Evolutionary conservation across 2,888 invertebrate species (phyloP).

Genomic region (Lottia scabra): DNA sequence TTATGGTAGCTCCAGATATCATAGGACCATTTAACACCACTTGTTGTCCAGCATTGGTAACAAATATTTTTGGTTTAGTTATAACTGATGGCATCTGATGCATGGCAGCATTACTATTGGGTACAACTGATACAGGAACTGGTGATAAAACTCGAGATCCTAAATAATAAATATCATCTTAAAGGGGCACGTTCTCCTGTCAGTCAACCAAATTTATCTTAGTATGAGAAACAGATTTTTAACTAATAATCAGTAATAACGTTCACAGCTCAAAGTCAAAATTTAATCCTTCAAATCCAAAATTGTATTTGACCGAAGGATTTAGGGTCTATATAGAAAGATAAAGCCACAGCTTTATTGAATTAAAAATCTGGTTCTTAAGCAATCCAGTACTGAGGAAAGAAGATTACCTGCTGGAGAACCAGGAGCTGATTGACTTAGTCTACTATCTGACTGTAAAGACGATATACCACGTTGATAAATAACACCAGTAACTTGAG

Average conservation of each 20-base stretch:
- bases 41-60: constrained; percentile 48
- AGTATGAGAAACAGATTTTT: too few relatives aligned
- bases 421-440: constrained; percentile 77
- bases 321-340: too few relatives aligned
- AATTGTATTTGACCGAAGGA: too few relatives aligned
- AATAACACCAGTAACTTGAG: constrained; percentile 9
- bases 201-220: too few relatives aligned
- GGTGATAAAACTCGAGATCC: constrained; percentile 56
- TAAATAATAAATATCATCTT: constrained; percentile 18
- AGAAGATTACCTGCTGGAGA: constrained; percentile 69
- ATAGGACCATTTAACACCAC: constrained; percentile 56
- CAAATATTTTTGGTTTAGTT: constrained; percentile 60
- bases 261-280: too few relatives aligned
- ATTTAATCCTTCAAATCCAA: too few relatives aligned
- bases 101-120: constrained; percentile 41
- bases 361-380: too few relatives aligned
- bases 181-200: too few relatives aligned
- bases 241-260: too few relatives aligned
- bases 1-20: constrained; percentile 39
- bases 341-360: too few relatives aligned
- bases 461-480: not conserved
- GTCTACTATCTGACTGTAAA: constrained; percentile 43
- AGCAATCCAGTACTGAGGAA: not conserved
- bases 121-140: constrained; percentile 38
- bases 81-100: constrained; percentile 63